These are phyloP conservation scores for Probaryconus sp. DNA, from an alignment of 1,140 invertebrate genomes.

Conservation along the genomic window DNA sequence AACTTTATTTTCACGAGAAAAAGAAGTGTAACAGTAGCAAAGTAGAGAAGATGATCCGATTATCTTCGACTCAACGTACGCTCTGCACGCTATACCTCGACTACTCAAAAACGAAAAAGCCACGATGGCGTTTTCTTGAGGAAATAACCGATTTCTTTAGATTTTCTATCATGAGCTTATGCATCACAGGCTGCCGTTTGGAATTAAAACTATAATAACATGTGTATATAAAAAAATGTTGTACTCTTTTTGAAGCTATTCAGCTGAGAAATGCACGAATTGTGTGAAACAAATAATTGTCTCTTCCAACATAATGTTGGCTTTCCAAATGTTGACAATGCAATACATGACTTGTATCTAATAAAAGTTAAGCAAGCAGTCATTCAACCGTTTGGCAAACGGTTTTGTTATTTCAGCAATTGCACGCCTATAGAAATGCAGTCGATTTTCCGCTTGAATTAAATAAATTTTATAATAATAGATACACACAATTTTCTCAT, in stretches of 20 bases:
- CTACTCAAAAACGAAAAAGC: constrained; percentile 26
- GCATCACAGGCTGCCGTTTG: constrained; percentile 7
- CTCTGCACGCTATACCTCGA: constrained; percentile 7
- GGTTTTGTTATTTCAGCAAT: not conserved
- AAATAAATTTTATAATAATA: too few relatives aligned
- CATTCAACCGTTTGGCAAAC: constrained; percentile 5
- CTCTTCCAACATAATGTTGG: constrained; percentile 8
- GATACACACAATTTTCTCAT: too few relatives aligned
- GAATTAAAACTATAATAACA: constrained; percentile 2
- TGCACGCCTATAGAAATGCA: not conserved
- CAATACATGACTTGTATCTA: constrained; percentile 1
- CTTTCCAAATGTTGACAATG: constrained; percentile 15
- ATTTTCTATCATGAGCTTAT: not conserved
- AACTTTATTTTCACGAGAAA: constrained; percentile 20
- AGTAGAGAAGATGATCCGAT: constrained; percentile 41
- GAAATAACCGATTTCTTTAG: constrained; percentile 24
- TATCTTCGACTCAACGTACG: constrained; percentile 35
- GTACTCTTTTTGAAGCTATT: constrained; percentile 10
- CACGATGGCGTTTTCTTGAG: constrained; percentile 17
- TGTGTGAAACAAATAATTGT: constrained; percentile 22
- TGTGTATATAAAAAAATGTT: constrained; percentile 26
- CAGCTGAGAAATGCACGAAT: constrained; percentile 10
- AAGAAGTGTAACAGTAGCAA: constrained; percentile 19
- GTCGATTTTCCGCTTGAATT: not conserved
- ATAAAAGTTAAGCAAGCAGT: constrained; percentile 9